Evolutionary conservation across 2,888 invertebrate genomes (phyloP), one percentile per base, ranked within the genome.

Genomic region (Pseudeuparius sepicola): DNA sequence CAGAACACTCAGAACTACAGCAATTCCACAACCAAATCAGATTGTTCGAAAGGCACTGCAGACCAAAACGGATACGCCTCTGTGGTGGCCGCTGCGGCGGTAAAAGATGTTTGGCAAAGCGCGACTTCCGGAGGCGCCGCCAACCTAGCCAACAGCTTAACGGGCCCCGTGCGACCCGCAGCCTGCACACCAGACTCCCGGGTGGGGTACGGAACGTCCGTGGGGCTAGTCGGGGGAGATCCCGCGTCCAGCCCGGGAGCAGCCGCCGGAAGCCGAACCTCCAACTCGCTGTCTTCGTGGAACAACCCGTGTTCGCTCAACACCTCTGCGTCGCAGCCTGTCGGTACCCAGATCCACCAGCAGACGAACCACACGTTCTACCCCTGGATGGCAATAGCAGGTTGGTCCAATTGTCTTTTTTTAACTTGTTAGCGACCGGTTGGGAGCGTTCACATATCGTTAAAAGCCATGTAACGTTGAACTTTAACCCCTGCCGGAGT

Each of bases 311-410:
- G 88, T 70, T 76, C 82, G 52, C 71, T 88, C 57, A 86, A 86
- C 57, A 78, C 84, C 50, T 73, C 85, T 46, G 79, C 83, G 45
- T 75, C 82, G 57, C 78, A 80, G 64, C 75, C 79, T 47, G 72
- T 73, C 46, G 77, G 80, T 31, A 84, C 85, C 53, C 87, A 83
- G 60, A 80, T 87, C 50, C 87, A 88, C 66, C 89, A 89, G 67
- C 85, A 86, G 68, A 75, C 82, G 65, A 86, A 80, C 67, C 89
- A 90, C 75, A 89, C 89, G 60, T 92, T 92, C 72, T 92, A 92
- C 70, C 92, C 92, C 54, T 92, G 92, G 92, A 92, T 92, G 92
- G 90, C 90, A 69, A 90, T 92, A 74, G 90, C 90, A 90, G 92
- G 92, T 90, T 67, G 80, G 86, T 73, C 50, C 20, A 7, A 7